Evolutionary conservation across 2,888 invertebrate species (phyloP), one percentile per base, ranked within the genome.

Genomic region (Synanthedon myopaeformis): DNA sequence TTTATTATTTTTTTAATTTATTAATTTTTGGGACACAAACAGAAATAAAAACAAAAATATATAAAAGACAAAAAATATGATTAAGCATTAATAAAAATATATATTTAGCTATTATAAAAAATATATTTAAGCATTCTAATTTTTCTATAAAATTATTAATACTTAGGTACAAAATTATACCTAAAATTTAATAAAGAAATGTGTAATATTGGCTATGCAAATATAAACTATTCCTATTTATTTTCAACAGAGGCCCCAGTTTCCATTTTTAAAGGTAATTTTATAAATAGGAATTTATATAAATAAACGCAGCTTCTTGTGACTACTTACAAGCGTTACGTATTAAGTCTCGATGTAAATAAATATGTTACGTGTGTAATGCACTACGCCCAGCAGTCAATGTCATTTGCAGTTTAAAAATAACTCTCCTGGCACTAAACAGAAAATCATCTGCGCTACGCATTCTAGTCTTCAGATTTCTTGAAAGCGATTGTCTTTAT

Each of bases 211-310:
- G 35, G 35, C 35, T 35, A 35, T 35, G 35, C 35, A 35, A 35
- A 35, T 35, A 35, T 35, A 35, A 35, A 35, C 35, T 35, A 35
- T 35, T 35, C 35, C 66, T 76, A 67, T 82, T 85, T 84, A 74
- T 84, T 83, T 85, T 79, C 73, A 76, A 84, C 86, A 86, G 87
- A 85, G 78, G 69, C 67, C 74, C 86, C 86, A 80, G 85, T 76
- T 74, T 82, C 87, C 70, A 74, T 85, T 78, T 86, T 84, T 79
- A 86, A 86, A 87, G 86, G 86, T 87, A 86, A 85, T 76, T 35
- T 73, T 74, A 74, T 75, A 70, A 77, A 74, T 73, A 77, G 73
- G 65, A 61, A 62, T 66, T 51, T n/a, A 28, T 64, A 67, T 61
- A 62, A 62, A 68, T 65, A 67, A 65, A 66, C 66, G 65, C 72